Percentiles rank a stretch among this genome's conserved stretches.
Evolutionary conservation across 2,797 vertebrate genomes (phyloP).

Genomic region (Molossus alvarezi): DNA sequence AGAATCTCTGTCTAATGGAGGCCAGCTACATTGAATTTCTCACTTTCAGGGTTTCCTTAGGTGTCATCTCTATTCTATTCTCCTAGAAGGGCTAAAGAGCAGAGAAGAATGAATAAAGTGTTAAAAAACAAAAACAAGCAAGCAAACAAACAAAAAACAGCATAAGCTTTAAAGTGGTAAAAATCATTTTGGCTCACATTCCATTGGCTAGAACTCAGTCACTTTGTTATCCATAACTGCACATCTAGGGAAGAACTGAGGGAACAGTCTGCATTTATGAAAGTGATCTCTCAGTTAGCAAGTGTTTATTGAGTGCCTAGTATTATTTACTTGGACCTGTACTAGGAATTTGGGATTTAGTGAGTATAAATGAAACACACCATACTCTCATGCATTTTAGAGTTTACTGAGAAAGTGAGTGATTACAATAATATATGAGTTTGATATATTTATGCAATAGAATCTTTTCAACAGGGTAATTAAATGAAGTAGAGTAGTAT

Average conservation of each 20-base stretch:
- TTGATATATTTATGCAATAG: not conserved
- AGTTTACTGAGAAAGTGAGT: constrained; percentile 36
- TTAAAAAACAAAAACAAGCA: not conserved
- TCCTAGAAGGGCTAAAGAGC: not conserved
- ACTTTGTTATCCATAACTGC: not conserved
- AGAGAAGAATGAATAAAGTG: not conserved
- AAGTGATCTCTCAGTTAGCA: not conserved
- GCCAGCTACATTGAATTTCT: not conserved
- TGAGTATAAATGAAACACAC: not conserved
- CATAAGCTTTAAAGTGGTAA: not conserved
- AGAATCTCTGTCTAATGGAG: not conserved
- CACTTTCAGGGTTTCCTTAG: not conserved
- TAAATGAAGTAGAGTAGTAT: constrained; percentile 1
- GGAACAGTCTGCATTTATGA: not conserved
- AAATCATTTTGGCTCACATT: not conserved
- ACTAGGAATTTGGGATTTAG: not conserved
- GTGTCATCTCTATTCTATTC: not conserved
- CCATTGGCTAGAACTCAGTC: not conserved
- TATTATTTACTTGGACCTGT: not conserved
- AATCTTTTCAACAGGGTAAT: not conserved
- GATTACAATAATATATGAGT: not conserved
- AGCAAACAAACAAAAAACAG: not conserved
- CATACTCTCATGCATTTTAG: not conserved
- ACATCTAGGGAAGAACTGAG: not conserved
- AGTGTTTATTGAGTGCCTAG: not conserved